A percentile compares a stretch with the other conserved stretches of the same genome.
Evolutionary conservation across 2,888 invertebrate genomes (phyloP).

Genomic region (Tupiocoris notatus): DNA sequence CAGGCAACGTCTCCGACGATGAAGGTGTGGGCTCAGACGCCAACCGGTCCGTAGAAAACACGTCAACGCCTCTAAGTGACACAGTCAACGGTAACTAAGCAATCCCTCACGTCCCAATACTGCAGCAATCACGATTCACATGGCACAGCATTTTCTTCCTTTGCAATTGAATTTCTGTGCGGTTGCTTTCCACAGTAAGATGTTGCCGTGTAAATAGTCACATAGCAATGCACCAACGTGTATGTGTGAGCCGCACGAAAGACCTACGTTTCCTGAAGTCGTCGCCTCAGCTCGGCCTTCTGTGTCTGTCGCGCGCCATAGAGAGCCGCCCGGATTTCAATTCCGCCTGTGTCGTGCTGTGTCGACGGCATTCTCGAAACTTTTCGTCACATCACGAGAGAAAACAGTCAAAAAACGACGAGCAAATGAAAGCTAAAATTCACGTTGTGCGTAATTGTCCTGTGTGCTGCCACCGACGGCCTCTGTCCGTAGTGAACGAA

Average conservation of each 20-base stretch:
- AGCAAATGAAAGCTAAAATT: background rate
- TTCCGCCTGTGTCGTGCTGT: constrained; percentile 24
- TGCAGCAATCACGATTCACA: background rate
- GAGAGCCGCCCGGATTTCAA: background rate
- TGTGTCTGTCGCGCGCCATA: constrained; percentile 16
- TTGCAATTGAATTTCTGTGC: background rate
- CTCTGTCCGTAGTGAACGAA: constrained; percentile 6
- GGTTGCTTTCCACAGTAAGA: background rate
- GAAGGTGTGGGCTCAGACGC: constrained; percentile 46
- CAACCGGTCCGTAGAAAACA: constrained; percentile 43
- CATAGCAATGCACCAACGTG: constrained; percentile 7
- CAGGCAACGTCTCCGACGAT: constrained; percentile 41
- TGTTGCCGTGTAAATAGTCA: background rate
- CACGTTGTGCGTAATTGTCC: constrained; percentile 29
- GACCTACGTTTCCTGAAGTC: constrained; percentile 40
- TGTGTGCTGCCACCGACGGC: constrained; percentile 34
- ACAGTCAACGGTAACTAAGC: constrained; percentile 38
- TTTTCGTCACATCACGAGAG: constrained; percentile 15
- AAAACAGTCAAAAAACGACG: too few species aligned
- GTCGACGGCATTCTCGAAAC: constrained; percentile 40
- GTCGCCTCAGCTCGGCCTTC: constrained; percentile 41
- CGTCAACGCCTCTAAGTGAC: constrained; percentile 41
- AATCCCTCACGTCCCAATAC: constrained; percentile 26
- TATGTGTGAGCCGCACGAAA: constrained; percentile 15
- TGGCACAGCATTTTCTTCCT: background rate